Evolutionary conservation across 1,140 invertebrate genomes (phyloP).

Genomic region (Charaxes varanes): DNA sequence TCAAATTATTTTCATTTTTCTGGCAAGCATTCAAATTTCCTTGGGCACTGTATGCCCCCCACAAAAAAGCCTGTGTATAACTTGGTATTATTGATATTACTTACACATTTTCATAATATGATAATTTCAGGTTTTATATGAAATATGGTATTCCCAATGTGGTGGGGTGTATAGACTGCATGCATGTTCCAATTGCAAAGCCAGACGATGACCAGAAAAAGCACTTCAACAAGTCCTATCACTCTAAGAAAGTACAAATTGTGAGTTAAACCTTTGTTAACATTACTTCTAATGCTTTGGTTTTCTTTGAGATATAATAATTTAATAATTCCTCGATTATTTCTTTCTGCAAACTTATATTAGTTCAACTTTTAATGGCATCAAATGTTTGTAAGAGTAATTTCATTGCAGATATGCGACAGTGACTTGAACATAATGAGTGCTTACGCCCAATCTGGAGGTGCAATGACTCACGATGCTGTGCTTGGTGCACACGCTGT

Average conservation of each 20-base stretch:
- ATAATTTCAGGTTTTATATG: constrained; percentile 51
- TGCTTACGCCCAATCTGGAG: constrained; percentile 45
- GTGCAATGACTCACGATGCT: constrained; percentile 41
- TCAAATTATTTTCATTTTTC: no score
- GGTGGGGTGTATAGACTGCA: constrained; percentile 53
- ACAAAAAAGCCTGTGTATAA: no score
- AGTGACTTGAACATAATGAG: constrained; percentile 50
- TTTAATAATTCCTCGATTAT: no score
- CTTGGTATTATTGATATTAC: neutral
- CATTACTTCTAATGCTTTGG: no score
- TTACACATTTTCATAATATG: neutral
- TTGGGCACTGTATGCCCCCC: no score
- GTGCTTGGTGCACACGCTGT: constrained; percentile 48
- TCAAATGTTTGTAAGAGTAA: constrained; percentile 1
- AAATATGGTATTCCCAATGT: constrained; percentile 63
- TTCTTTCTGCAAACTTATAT: no score
- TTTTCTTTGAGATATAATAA: no score
- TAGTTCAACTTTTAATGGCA: no score
- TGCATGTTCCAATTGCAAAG: constrained; percentile 55
- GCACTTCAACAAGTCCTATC: constrained; percentile 62
- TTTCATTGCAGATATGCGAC: constrained; percentile 48
- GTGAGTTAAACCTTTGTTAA: no score
- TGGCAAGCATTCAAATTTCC: no score
- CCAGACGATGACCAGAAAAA: constrained; percentile 55
- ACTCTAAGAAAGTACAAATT: constrained; percentile 62